Evolutionary conservation across 2,797 vertebrate genomes (phyloP), one percentile per base, ranked within the genome.

Genomic region (Acipenser transmontanus): DNA sequence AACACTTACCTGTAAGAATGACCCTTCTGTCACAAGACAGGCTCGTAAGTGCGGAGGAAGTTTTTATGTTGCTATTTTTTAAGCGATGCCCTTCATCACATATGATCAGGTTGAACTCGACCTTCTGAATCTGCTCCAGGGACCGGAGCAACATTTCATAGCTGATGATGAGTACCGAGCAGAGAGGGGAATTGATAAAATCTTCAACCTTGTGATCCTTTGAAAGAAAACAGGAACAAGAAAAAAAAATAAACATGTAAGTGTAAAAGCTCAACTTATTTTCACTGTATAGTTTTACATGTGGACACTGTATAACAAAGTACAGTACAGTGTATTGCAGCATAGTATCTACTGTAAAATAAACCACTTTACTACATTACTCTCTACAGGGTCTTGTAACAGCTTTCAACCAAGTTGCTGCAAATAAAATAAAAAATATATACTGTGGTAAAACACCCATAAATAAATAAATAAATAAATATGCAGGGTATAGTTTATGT

Each of bases 31-130:
- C 79, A 77, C 96, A 99, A 67, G 86, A 81, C 49, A 99, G 87
- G 78, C 89, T 85, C 65, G 79, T 78, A 72, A 99, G 91, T 6
- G 94, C 93, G 1, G 89, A 68, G 6, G 94, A 90, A 4, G 97
- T 99, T 84, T 99, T 99, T 80, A 98, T 98, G 77, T 80, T 86
- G 79, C 92, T 97, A 77, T 99, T 99, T 85, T 99, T 99, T 72
- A 99, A 82, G 54, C 97, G 91, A 88, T 99, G 97, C 7, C 97
- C 97, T 79, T 99, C 97, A 34, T 99, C 97, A 74, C 97, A 99
- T 70, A 99, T 93, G 6, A 99, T 70, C 69, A 98, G 85, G 65
- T 89, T 89, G 78, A 99, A 98, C 9, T 93, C 92, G 64, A 91
- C 74, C 71, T 77, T 88, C 77, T 94, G 84, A 77, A 92, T 86